A percentile compares a stretch with the other conserved stretches of the same genome.
phyloP scores from a whole-genome alignment of 2,113 vertebrate genomes.

The Tinamus guttatus region DNA sequence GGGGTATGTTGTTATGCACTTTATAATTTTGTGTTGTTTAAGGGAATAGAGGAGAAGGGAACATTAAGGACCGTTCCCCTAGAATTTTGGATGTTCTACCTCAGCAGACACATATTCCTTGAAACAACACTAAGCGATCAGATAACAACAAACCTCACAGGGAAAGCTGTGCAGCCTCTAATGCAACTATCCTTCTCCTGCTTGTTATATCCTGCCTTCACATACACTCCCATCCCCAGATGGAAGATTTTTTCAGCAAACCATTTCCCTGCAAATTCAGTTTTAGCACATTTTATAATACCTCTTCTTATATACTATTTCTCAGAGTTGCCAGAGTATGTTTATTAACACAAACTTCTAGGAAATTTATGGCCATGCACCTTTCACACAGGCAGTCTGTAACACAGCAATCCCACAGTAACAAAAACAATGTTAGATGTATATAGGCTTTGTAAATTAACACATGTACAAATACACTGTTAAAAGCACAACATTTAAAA shows the following conservation, averaged over 20 bases:
- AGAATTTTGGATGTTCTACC: no score
- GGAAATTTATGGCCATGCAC: slow-evolving; percentile 8
- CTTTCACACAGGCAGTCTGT: not conserved
- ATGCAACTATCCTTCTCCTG: not conserved
- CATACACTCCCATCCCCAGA: not conserved
- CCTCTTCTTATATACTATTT: slow-evolving; percentile 16
- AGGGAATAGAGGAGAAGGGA: no score
- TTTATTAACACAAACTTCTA: slow-evolving; percentile 57
- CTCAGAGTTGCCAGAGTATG: not conserved
- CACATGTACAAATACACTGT: slow-evolving; percentile 19
- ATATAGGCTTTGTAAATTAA: slow-evolving; percentile 7
- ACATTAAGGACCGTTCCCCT: no score
- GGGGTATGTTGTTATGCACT: no score
- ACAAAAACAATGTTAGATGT: not conserved
- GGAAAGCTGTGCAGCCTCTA: not conserved
- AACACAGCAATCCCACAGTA: slow-evolving; percentile 20
- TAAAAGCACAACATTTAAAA: not conserved
- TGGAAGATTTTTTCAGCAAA: not conserved
- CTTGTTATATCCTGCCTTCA: not conserved
- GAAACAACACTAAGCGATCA: not conserved
- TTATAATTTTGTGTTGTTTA: no score
- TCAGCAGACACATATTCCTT: no score
- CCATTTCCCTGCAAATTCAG: not conserved
- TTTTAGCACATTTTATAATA: not conserved
- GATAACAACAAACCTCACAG: not conserved